A percentile compares a stretch with the other conserved stretches of the same genome.
phyloP scores from a whole-genome alignment of 1,140 invertebrate genomes.

The Tribolium castaneum region DNA sequence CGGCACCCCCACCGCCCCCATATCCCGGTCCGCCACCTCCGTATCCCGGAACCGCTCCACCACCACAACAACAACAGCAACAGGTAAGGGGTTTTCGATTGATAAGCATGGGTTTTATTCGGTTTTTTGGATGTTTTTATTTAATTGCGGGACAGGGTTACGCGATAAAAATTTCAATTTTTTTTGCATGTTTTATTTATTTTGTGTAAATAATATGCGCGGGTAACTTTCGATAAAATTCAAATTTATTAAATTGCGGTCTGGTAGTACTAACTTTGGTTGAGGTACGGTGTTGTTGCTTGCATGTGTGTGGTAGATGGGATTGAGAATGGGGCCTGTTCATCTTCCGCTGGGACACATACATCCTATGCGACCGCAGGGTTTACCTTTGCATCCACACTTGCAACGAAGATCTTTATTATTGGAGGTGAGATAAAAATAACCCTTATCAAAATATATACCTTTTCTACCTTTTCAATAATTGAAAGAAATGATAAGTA shows the following conservation, averaged over 20 bases:
- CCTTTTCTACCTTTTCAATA: neutral
- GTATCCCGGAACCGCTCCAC: conserved; percentile 71
- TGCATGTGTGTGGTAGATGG: conserved; percentile 65
- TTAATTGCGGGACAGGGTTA: conserved; percentile 51
- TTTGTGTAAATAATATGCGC: neutral
- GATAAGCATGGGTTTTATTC: conserved; percentile 44
- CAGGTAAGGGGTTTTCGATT: conserved; percentile 45
- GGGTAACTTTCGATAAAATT: neutral
- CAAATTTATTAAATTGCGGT: neutral
- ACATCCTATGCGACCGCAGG: conserved; percentile 57
- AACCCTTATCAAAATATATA: neutral
- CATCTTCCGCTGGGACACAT: conserved; percentile 56
- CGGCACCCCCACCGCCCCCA: conserved; percentile 70
- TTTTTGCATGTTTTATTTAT: neutral
- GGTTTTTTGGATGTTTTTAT: conserved; percentile 53
- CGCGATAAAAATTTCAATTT: neutral
- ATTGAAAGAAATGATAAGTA: too few species aligned
- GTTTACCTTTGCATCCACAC: conserved; percentile 54
- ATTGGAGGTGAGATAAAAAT: conserved; percentile 74
- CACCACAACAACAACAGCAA: conserved; percentile 47
- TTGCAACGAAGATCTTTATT: conserved; percentile 75
- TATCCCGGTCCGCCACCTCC: conserved; percentile 74
- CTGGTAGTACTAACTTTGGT: conserved; percentile 50
- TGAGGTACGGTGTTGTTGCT: conserved; percentile 60
- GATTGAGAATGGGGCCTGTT: conserved; percentile 61